These are phyloP conservation scores for Mastomys coucha DNA, from an alignment of 2,113 vertebrate genomes.

Conservation along the genomic window DNA sequence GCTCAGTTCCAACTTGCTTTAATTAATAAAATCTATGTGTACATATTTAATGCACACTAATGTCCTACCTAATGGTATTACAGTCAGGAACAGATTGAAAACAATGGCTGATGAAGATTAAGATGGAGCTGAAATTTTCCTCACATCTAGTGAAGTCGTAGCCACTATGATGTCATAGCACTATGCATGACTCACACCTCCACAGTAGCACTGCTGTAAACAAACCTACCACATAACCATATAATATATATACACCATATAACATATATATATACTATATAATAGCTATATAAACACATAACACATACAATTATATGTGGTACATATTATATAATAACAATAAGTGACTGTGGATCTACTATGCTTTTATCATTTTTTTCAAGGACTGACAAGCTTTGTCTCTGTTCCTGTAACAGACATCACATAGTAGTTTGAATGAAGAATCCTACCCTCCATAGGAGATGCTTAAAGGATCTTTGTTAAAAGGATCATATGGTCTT, in stretches of 20 bases:
- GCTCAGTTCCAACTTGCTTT: constrained; percentile 9
- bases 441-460: background rate
- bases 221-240: background rate
- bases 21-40: background rate
- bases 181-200: background rate
- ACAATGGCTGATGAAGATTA: background rate
- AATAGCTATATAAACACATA: background rate
- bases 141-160: background rate
- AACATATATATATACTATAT: too few relatives aligned
- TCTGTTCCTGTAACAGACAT: background rate
- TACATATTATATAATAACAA: background rate
- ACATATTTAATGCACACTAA: background rate
- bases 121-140: background rate
- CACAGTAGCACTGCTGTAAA: background rate
- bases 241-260: too few relatives aligned
- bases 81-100: background rate
- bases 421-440: background rate
- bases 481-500: background rate
- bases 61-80: background rate
- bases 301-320: background rate
- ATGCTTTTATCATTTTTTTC: background rate
- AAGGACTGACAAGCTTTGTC: background rate
- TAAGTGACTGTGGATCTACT: background rate
- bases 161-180: background rate
- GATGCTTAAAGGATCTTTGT: too few relatives aligned